These are phyloP conservation scores for Sebastes hubbsi DNA, from an alignment of 2,797 vertebrate genomes.

Conservation along the genomic window DNA sequence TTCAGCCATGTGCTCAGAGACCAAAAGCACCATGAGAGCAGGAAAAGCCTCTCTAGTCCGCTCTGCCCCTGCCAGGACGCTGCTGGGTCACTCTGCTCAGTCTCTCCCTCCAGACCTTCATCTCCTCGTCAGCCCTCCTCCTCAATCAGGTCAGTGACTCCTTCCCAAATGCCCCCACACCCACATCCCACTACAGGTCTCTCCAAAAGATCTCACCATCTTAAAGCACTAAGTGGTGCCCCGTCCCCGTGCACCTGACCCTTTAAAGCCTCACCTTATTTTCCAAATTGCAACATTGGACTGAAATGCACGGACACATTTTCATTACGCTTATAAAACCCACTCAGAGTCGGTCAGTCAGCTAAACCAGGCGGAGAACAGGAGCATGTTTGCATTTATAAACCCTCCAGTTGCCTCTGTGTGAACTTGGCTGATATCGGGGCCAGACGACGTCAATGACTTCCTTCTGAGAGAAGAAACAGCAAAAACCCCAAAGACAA, in stretches of 20 bases:
- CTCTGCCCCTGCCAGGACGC: constrained; percentile 30
- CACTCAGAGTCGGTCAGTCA: constrained; percentile 10
- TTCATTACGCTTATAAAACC: constrained; percentile 53
- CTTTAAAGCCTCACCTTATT: not conserved
- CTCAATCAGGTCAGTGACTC: not conserved
- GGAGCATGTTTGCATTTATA: constrained; percentile 20
- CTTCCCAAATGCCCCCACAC: not conserved
- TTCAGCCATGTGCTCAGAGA: constrained; percentile 12
- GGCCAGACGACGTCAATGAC: not conserved
- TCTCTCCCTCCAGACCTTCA: constrained; percentile 13
- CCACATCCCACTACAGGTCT: not conserved
- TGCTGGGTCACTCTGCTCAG: constrained; percentile 38
- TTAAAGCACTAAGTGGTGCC: constrained; percentile 1
- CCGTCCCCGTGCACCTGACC: not conserved
- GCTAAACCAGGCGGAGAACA: constrained; percentile 13
- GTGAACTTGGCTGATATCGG: constrained; percentile 1
- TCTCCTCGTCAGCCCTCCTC: constrained; percentile 15
- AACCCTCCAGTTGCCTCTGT: constrained; percentile 17
- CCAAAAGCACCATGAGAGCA: constrained; percentile 40
- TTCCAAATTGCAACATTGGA: constrained; percentile 24
- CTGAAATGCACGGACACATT: constrained; percentile 17
- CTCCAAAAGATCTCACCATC: not conserved
- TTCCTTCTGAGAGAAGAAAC: constrained; percentile 4
- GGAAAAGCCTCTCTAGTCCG: constrained; percentile 23
- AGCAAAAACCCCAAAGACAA: not conserved